Evolutionary conservation across 2,113 vertebrate genomes (phyloP), one percentile per base, ranked within the genome.

Genomic region (Abramis brama): DNA sequence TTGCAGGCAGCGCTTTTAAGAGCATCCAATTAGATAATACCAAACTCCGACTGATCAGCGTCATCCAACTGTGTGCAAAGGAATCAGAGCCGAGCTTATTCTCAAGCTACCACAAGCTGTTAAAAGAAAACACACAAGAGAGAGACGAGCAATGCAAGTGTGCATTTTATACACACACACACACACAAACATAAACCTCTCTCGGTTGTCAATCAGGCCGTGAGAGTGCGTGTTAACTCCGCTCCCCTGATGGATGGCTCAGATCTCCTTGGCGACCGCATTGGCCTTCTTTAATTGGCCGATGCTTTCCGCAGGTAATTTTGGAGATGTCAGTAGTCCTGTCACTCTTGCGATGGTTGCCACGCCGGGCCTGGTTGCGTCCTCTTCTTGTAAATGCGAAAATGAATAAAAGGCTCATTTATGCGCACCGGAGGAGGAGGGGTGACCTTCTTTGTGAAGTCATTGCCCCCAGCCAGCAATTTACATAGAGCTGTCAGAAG

Each of bases 361-460:
- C 64, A 73, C n/a, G 59, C 30, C 25, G 50, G 66, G 23, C 78
- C 62, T 27, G 86, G 83, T 82, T 84, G 86, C 47, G 79, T 80
- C 86, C 90, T 74, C 88, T 87, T 89, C 89, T 90, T 93, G 92
- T 95, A 95, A 94, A 94, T 91, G 91, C 92, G 91, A 90, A 91
- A 90, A 93, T 92, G 93, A 93, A 95, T 94, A 94, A 95, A 94
- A 92, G 92, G 86, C 93, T 93, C 93, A 91, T 95, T 95, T 94
- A 94, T 91, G 92, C 93, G 91, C 90, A 89, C 88, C 89, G 9
- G 87, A 91, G 93, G 94, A 94, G 87, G 91, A 75, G 91, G 92
- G 93, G 92, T 95, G 95, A 95, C 95, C 95, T 95, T 95, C 93
- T 94, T 91, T 94, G 90, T 93, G 94, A 94, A 95, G 95, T 93